Evolutionary conservation across 2,113 vertebrate species (phyloP).

Genomic region (Anthoscopus minutus): DNA sequence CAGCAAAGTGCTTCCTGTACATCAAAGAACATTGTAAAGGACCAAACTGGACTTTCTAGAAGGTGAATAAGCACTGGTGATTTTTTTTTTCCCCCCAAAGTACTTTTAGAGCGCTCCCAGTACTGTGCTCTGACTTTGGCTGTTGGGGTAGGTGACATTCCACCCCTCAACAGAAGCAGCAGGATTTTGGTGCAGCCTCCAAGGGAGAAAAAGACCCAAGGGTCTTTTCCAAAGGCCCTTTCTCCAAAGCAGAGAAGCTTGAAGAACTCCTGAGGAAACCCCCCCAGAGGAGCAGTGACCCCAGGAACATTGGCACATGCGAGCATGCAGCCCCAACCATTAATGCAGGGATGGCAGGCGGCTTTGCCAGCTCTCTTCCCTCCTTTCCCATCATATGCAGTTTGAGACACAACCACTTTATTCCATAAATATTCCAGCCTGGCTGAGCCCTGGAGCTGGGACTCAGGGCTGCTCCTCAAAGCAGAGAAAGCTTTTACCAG

Average conservation of each 20-base stretch:
- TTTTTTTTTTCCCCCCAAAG: neutral
- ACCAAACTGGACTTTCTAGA: neutral
- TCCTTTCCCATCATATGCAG: neutral
- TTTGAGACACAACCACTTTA: neutral
- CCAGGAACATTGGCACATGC: fast-evolving
- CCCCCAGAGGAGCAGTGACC: neutral
- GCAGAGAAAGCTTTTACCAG: neutral
- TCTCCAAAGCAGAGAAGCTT: neutral
- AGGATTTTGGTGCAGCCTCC: neutral
- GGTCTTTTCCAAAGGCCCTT: neutral
- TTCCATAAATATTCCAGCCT: neutral
- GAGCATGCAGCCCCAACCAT: neutral
- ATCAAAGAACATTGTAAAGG: neutral
- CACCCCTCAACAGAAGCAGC: neutral
- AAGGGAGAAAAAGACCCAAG: neutral
- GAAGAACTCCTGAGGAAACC: neutral
- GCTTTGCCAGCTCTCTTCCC: neutral
- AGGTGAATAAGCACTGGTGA: neutral
- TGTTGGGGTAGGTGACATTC: neutral
- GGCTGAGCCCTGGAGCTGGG: neutral
- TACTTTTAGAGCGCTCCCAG: fast-evolving
- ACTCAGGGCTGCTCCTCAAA: fast-evolving
- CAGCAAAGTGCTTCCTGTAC: neutral
- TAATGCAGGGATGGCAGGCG: neutral
- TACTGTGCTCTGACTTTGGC: neutral